Evolutionary conservation across 2,797 vertebrate genomes (phyloP).

Genomic region (Bradypodion pumilum): DNA sequence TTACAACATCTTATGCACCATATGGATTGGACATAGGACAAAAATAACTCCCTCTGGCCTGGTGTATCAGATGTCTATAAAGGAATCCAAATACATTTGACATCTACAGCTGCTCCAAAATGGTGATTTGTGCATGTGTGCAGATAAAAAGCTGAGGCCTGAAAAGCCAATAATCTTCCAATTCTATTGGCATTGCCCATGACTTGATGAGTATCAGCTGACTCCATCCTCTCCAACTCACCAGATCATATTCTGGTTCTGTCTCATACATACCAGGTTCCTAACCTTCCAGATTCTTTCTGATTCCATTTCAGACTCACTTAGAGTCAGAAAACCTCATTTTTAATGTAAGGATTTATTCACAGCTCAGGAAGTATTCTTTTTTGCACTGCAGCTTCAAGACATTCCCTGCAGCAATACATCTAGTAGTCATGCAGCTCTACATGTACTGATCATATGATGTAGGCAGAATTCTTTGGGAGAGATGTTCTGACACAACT

Average conservation of each 20-base stretch:
- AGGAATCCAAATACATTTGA: not conserved
- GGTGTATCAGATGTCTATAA: not conserved
- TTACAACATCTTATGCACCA: not conserved
- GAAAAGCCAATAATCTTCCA: not conserved
- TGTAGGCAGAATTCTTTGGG: too few species aligned
- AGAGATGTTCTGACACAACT: too few species aligned
- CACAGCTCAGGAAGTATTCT: too few species aligned
- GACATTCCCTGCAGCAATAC: too few species aligned
- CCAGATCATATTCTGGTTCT: not conserved
- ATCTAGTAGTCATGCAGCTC: too few species aligned
- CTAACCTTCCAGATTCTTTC: not conserved
- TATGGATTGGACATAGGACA: not conserved
- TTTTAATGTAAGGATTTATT: too few species aligned
- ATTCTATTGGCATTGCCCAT: not conserved
- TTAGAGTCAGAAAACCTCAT: too few species aligned
- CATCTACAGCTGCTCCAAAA: not conserved
- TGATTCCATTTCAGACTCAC: not conserved
- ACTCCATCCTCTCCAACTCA: not conserved
- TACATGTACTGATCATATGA: too few species aligned
- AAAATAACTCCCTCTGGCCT: not conserved
- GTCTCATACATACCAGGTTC: not conserved
- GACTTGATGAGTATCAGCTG: not conserved
- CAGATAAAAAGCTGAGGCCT: not conserved
- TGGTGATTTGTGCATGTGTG: not conserved
- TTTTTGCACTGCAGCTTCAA: too few species aligned